phyloP scores from a whole-genome alignment of 1,140 invertebrate genomes.

The Hyphantria cunea region DNA sequence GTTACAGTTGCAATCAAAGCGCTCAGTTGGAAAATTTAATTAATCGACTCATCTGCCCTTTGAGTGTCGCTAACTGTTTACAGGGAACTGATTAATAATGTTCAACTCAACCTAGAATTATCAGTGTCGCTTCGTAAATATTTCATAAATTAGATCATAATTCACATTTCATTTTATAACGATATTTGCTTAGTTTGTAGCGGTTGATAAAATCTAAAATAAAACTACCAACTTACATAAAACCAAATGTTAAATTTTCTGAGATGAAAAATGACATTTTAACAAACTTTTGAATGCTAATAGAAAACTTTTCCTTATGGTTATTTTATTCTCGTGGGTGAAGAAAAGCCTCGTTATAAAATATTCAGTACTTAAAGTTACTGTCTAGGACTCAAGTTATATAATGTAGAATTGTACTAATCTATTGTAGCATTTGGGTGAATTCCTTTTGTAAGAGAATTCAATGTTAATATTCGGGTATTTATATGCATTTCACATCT shows the following conservation, averaged over 20 bases:
- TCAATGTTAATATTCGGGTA: too few species aligned
- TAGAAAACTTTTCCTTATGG: background rate
- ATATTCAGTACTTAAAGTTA: too few species aligned
- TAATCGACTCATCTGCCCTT: slow-evolving; percentile 65
- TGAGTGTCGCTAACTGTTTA: slow-evolving; percentile 57
- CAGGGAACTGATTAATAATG: slow-evolving; percentile 57
- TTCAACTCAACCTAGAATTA: slow-evolving; percentile 11
- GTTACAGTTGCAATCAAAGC: slow-evolving; percentile 61
- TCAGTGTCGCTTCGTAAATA: slow-evolving; percentile 34
- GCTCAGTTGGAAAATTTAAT: slow-evolving; percentile 60
- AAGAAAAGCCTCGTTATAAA: too few species aligned
- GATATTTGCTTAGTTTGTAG: slow-evolving; percentile 2
- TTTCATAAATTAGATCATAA: too few species aligned
- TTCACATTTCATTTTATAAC: slow-evolving; percentile 22
- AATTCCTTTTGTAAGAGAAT: too few species aligned
- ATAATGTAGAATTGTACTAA: too few species aligned
- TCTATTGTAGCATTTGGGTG: too few species aligned
- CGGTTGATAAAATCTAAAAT: background rate
- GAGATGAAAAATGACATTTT: background rate
- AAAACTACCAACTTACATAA: background rate
- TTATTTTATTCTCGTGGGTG: background rate
- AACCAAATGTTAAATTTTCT: background rate
- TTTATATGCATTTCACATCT: too few species aligned
- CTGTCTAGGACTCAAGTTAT: too few species aligned
- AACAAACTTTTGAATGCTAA: background rate